Conservation (phyloP, 2,888 invertebrate genomes). For the Anthophora plumipes region DNA sequence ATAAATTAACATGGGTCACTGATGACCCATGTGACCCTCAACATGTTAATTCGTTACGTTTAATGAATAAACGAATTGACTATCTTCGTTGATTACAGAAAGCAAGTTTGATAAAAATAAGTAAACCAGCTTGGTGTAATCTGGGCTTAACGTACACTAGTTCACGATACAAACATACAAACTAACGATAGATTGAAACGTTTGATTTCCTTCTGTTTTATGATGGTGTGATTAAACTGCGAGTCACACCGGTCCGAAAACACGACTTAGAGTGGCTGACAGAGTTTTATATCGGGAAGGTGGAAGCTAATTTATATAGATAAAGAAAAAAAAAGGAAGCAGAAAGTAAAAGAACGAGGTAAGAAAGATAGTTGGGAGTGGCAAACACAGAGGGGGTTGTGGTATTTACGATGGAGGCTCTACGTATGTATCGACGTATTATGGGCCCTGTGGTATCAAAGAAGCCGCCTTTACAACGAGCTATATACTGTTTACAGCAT, state of each 20-base stretch:
- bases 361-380: constrained; percentile 41
- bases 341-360: not conserved
- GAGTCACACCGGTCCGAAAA: constrained; percentile 34
- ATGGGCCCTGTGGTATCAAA: constrained; percentile 78
- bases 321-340: constrained; percentile 54
- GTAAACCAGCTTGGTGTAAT: too few relatives aligned
- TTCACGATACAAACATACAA: too few relatives aligned
- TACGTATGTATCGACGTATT: constrained; percentile 74
- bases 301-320: constrained; percentile 70
- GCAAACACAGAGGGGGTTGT: constrained; percentile 53
- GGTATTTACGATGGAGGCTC: constrained; percentile 80
- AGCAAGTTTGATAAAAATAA: too few relatives aligned
- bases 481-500: constrained; percentile 82
- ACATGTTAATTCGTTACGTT: too few relatives aligned
- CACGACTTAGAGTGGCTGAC: constrained; percentile 56
- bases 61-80: too few relatives aligned
- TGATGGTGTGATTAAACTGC: constrained; percentile 73
- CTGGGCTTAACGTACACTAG: too few relatives aligned
- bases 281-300: constrained; percentile 58
- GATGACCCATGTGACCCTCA: too few relatives aligned
- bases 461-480: constrained; percentile 80
- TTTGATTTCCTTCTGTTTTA: constrained; percentile 66
- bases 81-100: too few relatives aligned
- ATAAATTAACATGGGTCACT: too few relatives aligned
- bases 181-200: constrained; percentile 48